Conservation (phyloP, 2,888 invertebrate genomes). For the Aleiodes alternator region DNA sequence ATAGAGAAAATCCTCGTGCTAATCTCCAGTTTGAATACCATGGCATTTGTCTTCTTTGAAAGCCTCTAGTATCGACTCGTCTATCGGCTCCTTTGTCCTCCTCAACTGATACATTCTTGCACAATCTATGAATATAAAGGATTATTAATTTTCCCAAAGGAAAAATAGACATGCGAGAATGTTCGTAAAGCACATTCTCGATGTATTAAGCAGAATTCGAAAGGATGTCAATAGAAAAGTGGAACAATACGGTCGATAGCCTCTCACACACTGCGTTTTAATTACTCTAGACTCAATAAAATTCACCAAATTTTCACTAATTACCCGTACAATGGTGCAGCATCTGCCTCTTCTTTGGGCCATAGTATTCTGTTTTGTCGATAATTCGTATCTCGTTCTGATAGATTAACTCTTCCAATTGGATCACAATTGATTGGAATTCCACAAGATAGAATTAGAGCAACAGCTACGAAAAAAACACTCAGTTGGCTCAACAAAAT, state of each 20-base stretch:
- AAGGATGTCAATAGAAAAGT: constrained; percentile 35
- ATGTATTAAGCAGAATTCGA: neutral
- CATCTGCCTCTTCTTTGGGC: too few relatives aligned
- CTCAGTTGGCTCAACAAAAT: neutral
- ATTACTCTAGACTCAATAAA: too few relatives aligned
- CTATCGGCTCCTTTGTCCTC: neutral
- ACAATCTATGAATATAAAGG: neutral
- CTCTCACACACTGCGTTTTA: neutral
- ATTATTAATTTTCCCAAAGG: neutral
- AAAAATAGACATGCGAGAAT: neutral
- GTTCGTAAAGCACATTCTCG: neutral
- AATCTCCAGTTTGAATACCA: constrained; percentile 49
- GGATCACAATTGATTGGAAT: constrained; percentile 8
- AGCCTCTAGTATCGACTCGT: neutral
- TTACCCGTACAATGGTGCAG: too few relatives aligned
- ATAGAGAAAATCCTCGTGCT: constrained; percentile 63
- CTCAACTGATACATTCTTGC: neutral
- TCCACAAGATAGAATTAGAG: constrained; percentile 18
- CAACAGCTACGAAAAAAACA: neutral
- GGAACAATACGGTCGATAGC: constrained; percentile 30
- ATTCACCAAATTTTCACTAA: too few relatives aligned
- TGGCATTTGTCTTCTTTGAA: constrained; percentile 37
- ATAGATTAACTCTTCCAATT: neutral
- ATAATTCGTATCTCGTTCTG: too few relatives aligned
- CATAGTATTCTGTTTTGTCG: too few relatives aligned